Base-by-base conservation (phyloP, 2,888 invertebrate genomes). In the Zaprionus lineosus region DNA sequence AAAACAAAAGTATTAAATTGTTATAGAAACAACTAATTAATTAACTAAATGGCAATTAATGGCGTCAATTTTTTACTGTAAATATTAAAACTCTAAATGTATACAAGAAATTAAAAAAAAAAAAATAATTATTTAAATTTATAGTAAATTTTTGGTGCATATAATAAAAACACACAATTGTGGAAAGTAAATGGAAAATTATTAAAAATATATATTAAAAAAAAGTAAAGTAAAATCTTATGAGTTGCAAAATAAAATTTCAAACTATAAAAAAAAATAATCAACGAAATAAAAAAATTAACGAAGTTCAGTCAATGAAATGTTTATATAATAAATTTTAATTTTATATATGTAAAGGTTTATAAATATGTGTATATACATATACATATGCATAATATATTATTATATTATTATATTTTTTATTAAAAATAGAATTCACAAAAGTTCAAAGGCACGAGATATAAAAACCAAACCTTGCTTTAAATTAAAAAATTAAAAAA, bases 1-100 rank as follows among this genome's bases (percentile, higher is more conserved):
- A 12, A n/a, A 21, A 39, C 46, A 43, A 8, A 44, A 36, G 29
- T 50, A 60, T 41, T 26, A n/a, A 52, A 52, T 31, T 48, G 19
- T 65, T 69, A 9, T 33, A 41, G 3, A 16, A 40, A 39, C 60
- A 71, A 43, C 53, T 29, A 64, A 70, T 53, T 65, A 71, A 43
- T 57, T 29, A 64, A 70, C 56, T 51, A 60, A 36, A 79, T 59
- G 64, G 86, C 86, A 82, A 86, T 85, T 81, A 81, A 73, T 67
- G 64, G 58, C 57, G 81, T 82, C 81, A 82, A 86, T 86, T 81
- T 84, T 66, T 55, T 64, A 71, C 62, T 83, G 79, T 78, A 71
- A 62, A 69, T 74, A 83, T 55, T 68, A 58, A 29, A 47, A 69
- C 43, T 61, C 60, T 61, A 74, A 41, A 69, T 64, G 53, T 66